phyloP scores from a whole-genome alignment of 2,113 vertebrate genomes.

The Zosterops pallidus region DNA sequence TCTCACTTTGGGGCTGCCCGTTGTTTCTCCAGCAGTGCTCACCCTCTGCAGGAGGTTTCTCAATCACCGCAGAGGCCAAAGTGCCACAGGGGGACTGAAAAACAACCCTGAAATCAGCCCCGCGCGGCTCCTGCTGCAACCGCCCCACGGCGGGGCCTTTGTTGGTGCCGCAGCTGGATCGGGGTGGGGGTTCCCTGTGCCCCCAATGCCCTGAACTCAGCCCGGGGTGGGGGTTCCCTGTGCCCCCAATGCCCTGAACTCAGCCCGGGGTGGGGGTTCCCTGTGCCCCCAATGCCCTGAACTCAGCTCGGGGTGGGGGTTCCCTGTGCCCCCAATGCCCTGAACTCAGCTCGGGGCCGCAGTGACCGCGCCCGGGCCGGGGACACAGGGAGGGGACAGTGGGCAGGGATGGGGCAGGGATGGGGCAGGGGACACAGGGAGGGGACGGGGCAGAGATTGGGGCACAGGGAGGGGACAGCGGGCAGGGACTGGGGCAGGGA shows the following conservation, averaged over 20 bases:
- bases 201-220: not conserved
- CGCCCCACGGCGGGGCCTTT: rapidly evolving
- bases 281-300: too few species aligned
- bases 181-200: rapidly evolving
- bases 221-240: not conserved
- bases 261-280: too few species aligned
- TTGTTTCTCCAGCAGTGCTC: not conserved
- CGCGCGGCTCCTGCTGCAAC: not conserved
- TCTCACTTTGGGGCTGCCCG: not conserved
- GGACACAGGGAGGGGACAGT: not conserved
- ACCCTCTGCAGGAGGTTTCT: not conserved
- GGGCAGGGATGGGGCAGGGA: too few species aligned
- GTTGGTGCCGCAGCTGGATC: rapidly evolving
- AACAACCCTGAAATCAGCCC: not conserved
- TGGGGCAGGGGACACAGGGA: not conserved
- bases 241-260: not conserved
- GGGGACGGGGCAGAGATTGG: not conserved
- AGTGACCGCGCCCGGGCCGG: not conserved
- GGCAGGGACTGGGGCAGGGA: not conserved
- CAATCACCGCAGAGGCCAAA: rapidly evolving
- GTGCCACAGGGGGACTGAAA: not conserved
- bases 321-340: too few species aligned
- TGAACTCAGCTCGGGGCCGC: rapidly evolving
- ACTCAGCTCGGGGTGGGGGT: not conserved
- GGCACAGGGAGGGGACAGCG: not conserved